Conservation (phyloP, 2,888 invertebrate species). For the Pomacea canaliculata region DNA sequence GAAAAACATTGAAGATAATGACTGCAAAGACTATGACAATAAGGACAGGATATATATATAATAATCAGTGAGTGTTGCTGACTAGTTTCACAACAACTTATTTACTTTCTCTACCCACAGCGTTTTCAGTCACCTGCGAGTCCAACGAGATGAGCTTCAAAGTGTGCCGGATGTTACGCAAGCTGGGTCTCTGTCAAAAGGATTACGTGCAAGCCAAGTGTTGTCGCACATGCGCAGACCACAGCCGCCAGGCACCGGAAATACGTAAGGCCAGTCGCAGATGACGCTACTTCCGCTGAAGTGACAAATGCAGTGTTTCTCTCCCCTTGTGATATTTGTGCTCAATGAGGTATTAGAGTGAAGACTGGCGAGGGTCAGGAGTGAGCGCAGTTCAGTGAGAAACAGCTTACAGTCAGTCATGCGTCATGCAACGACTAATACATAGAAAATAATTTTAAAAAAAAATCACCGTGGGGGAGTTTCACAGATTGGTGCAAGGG, state of each 20-base stretch:
- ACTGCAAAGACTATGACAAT: too few species aligned
- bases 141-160: conserved; percentile 57
- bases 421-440: too few species aligned
- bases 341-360: conserved; percentile 12
- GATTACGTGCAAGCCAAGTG: conserved; percentile 62
- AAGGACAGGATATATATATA: too few species aligned
- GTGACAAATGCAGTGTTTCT: not conserved
- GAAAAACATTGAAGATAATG: too few species aligned
- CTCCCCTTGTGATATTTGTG: conserved; percentile 23
- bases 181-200: conserved; percentile 59
- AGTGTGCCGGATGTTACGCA: conserved; percentile 58
- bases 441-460: too few species aligned
- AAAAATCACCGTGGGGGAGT: too few species aligned
- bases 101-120: conserved; percentile 27
- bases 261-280: conserved; percentile 22
- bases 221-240: conserved; percentile 58
- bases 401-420: too few species aligned
- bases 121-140: conserved; percentile 50
- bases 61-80: too few species aligned
- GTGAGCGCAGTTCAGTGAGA: too few species aligned
- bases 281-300: conserved; percentile 9
- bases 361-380: not conserved
- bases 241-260: conserved; percentile 30
- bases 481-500: too few species aligned
- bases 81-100: too few species aligned